Evolutionary conservation across 2,888 invertebrate genomes (phyloP).

Genomic region (Carabus problematicus): DNA sequence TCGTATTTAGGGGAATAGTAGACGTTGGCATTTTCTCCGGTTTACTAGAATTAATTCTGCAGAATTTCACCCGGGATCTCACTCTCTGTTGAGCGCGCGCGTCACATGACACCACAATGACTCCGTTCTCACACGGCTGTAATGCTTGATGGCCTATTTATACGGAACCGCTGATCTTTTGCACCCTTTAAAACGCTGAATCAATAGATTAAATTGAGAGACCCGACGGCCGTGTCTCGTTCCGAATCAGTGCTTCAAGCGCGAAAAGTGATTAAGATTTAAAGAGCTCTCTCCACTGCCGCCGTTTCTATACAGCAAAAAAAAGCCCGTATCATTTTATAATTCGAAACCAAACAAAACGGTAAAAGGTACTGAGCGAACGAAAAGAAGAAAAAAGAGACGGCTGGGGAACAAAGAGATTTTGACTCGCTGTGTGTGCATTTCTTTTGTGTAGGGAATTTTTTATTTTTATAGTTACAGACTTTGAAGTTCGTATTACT

Average conservation of each 20-base stretch:
- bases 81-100: too few relatives aligned
- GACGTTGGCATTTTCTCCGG: too few relatives aligned
- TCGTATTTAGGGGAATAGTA: too few relatives aligned
- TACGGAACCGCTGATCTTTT: constrained; percentile 58
- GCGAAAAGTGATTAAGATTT: constrained; percentile 60
- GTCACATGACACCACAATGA: neutral
- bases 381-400: constrained; percentile 25
- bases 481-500: constrained; percentile 25
- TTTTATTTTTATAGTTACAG: constrained; percentile 23
- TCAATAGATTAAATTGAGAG: constrained; percentile 59
- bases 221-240: constrained; percentile 53
- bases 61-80: too few relatives aligned
- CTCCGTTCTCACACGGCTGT: constrained; percentile 3
- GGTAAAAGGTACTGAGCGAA: constrained; percentile 29
- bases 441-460: constrained; percentile 21
- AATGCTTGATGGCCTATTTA: constrained; percentile 56
- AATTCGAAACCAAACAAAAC: constrained; percentile 56
- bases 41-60: too few relatives aligned
- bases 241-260: constrained; percentile 54
- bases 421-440: constrained; percentile 28
- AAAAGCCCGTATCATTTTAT: constrained; percentile 56
- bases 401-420: constrained; percentile 36
- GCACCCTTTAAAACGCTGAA: constrained; percentile 58
- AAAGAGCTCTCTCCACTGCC: constrained; percentile 50
- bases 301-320: too few relatives aligned